These are phyloP conservation scores for Albula glossodonta DNA, from an alignment of 2,113 vertebrate species.

Conservation along the genomic window DNA sequence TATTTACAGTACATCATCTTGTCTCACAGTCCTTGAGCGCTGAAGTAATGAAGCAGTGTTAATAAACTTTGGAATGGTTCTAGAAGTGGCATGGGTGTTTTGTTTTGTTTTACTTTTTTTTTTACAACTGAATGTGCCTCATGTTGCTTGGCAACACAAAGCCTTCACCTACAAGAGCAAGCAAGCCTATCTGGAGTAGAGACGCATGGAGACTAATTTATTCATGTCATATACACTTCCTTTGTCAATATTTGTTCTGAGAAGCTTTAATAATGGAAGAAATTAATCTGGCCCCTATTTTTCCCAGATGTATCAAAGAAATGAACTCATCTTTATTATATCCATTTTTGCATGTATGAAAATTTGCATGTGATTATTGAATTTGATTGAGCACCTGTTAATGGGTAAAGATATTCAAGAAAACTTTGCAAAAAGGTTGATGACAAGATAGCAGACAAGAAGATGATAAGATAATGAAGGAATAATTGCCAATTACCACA, in stretches of 20 bases:
- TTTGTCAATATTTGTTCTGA: neutral
- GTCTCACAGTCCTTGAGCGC: neutral
- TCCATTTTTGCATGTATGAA: too few relatives aligned
- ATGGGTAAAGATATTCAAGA: too few relatives aligned
- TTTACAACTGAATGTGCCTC: neutral
- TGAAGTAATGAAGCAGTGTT: neutral
- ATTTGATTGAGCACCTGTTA: too few relatives aligned
- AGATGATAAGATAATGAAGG: too few relatives aligned
- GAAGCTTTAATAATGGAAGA: neutral
- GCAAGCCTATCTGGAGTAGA: neutral
- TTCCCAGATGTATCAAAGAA: neutral
- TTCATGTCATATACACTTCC: conserved; percentile 11
- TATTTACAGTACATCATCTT: neutral
- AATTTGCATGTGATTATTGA: too few relatives aligned
- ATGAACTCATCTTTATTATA: neutral
- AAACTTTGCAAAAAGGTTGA: too few relatives aligned
- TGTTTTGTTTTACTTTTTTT: neutral
- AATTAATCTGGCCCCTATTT: neutral
- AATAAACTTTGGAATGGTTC: conserved; percentile 7
- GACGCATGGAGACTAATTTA: neutral
- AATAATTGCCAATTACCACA: too few relatives aligned
- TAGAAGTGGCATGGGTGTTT: neutral
- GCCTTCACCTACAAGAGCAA: conserved; percentile 1
- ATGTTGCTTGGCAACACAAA: conserved; percentile 39
- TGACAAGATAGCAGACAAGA: too few relatives aligned